Evolutionary conservation across 2,113 vertebrate genomes (phyloP).

Genomic region (Pavo muticus): DNA sequence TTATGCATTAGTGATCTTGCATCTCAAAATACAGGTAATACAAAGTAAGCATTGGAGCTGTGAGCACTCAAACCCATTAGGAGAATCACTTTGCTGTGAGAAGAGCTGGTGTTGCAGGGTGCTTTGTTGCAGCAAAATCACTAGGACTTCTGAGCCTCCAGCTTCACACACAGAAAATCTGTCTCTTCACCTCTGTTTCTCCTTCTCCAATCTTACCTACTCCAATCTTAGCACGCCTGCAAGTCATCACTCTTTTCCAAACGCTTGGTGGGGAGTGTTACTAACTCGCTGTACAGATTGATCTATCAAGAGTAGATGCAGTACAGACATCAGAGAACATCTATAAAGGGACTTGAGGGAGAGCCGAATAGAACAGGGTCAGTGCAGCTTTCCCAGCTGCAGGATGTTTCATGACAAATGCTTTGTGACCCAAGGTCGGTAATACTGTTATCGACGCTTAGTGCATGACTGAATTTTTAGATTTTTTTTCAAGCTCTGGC

Average conservation of each 20-base stretch:
- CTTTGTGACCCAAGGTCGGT: not conserved
- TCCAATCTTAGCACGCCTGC: not conserved
- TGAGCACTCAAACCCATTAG: not conserved
- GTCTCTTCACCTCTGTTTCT: not conserved
- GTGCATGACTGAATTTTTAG: not conserved
- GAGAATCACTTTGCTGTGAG: not conserved
- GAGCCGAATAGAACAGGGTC: not conserved
- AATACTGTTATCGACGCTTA: not conserved
- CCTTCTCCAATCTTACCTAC: not conserved
- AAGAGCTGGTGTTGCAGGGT: not conserved
- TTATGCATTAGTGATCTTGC: not conserved
- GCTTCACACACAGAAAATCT: not conserved
- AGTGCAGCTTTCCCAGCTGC: not conserved
- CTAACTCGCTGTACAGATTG: not conserved
- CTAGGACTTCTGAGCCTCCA: not conserved
- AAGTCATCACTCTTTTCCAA: not conserved
- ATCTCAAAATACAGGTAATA: not conserved
- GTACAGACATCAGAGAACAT: not conserved
- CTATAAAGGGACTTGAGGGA: not conserved
- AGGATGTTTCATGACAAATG: not conserved
- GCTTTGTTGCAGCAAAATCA: not conserved
- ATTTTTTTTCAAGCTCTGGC: slow-evolving; percentile 12
- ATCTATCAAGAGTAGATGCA: not conserved
- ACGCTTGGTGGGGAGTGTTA: not conserved
- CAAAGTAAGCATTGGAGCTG: not conserved